A percentile compares a stretch with the other conserved stretches of the same genome.
Conservation (phyloP, 1,140 invertebrate species). For the Pachypsylla venusta region DNA sequence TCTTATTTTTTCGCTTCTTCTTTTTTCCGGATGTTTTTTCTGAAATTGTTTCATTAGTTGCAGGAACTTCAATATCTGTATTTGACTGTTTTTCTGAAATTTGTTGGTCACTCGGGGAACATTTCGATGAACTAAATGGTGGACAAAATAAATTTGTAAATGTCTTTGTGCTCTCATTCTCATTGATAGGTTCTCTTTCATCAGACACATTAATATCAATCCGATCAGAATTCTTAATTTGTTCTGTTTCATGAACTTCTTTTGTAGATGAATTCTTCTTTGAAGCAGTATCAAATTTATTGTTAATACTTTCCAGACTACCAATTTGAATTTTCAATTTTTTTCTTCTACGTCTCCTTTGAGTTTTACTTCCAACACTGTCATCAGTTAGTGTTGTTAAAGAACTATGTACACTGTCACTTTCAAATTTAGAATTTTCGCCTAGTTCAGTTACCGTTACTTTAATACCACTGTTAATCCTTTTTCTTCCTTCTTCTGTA, state of each 20-base stretch:
- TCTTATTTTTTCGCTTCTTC: background rate
- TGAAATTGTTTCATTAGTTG: no score
- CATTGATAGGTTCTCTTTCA: no score
- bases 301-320: background rate
- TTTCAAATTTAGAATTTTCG: background rate
- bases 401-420: background rate
- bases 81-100: no score
- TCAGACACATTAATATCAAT: no score
- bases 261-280: no score
- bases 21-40: background rate
- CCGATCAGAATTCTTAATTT: no score
- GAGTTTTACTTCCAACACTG: background rate
- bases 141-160: background rate
- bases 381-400: background rate
- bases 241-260: no score
- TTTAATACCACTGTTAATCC: background rate
- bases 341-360: background rate
- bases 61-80: background rate
- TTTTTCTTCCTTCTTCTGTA: background rate
- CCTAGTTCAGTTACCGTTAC: background rate
- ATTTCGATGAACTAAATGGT: background rate
- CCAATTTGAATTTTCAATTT: background rate
- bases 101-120: no score
- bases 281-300: no score
- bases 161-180: background rate